phyloP scores from a whole-genome alignment of 2,888 invertebrate species.

The Ophonus ardosiacus region DNA sequence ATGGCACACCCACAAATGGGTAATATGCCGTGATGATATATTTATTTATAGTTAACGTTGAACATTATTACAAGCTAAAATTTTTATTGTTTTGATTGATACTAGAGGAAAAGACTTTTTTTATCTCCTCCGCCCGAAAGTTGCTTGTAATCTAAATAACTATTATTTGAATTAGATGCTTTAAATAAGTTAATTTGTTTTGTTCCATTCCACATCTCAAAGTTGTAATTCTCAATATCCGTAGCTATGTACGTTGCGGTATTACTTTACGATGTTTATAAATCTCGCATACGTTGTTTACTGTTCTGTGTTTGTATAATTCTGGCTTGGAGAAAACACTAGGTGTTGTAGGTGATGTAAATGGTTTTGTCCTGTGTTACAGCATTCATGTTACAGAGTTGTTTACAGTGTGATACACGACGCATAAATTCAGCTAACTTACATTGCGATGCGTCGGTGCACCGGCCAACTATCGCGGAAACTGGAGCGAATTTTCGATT shows the following conservation, averaged over 20 bases:
- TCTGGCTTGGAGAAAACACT: constrained; percentile 19
- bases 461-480: neutral
- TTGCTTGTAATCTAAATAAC: too few relatives aligned
- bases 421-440: constrained; percentile 60
- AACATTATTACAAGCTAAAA: too few relatives aligned
- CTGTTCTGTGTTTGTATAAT: neutral
- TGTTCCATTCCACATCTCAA: neutral
- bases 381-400: constrained; percentile 47
- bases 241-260: neutral
- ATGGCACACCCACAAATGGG: too few relatives aligned
- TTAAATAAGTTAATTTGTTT: too few relatives aligned
- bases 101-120: too few relatives aligned
- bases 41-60: too few relatives aligned
- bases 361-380: constrained; percentile 54
- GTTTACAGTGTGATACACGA: constrained; percentile 59
- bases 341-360: constrained; percentile 57
- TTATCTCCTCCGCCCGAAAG: too few relatives aligned
- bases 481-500: constrained; percentile 13
- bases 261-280: neutral
- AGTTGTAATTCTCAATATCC: neutral
- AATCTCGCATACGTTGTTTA: neutral
- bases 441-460: constrained; percentile 36
- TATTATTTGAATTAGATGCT: too few relatives aligned
- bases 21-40: too few relatives aligned
- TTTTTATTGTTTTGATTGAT: too few relatives aligned